Conservation (phyloP, 2,113 vertebrate species). For the Eolophus roseicapilla region DNA sequence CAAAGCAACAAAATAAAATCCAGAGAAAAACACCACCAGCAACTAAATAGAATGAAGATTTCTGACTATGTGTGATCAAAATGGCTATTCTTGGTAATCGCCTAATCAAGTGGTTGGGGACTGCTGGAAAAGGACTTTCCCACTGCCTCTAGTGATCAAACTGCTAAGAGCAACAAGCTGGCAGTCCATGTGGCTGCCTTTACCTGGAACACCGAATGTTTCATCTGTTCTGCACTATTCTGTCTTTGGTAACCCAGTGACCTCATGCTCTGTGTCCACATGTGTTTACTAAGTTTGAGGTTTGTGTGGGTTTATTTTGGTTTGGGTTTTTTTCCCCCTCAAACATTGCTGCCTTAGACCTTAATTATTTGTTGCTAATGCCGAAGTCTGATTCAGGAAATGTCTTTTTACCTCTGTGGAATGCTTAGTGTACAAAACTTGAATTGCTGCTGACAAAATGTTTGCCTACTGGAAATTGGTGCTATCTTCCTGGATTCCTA, state of each 20-base stretch:
- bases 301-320: background rate
- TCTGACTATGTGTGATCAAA: background rate
- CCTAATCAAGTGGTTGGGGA: background rate
- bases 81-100: background rate
- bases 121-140: background rate
- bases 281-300: background rate
- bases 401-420: constrained; percentile 8
- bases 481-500: constrained; percentile 33
- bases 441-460: constrained; percentile 61
- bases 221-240: background rate
- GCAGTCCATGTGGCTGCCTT: background rate
- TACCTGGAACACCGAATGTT: background rate
- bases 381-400: constrained; percentile 49
- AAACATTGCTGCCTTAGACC: background rate
- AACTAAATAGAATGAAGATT: background rate
- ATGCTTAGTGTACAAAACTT: constrained; percentile 36
- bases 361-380: constrained; percentile 21
- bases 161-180: background rate
- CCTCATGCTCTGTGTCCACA: background rate
- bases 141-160: background rate
- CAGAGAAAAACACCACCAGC: background rate
- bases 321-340: background rate
- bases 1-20: background rate
- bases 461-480: constrained; percentile 50
- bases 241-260: background rate